These are phyloP conservation scores for Sclerurus mexicanus DNA, from an alignment of 2,113 vertebrate species.

Conservation along the genomic window DNA sequence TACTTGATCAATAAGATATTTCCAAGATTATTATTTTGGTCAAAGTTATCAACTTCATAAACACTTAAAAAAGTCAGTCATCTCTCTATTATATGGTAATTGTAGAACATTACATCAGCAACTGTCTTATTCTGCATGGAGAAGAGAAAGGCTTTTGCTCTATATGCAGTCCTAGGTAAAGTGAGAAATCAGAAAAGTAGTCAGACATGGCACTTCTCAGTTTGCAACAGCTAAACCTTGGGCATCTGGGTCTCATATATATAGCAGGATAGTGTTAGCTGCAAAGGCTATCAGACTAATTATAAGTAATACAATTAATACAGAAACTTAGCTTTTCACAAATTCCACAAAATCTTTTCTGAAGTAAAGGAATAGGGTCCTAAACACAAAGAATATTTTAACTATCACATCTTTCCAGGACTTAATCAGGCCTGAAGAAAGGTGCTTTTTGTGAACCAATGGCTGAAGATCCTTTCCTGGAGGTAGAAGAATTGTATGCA, in stretches of 20 bases:
- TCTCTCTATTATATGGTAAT: background rate
- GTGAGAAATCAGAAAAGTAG: background rate
- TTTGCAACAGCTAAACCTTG: background rate
- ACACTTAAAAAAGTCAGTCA: accelerated
- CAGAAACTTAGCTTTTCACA: background rate
- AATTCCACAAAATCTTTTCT: background rate
- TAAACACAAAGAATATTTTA: background rate
- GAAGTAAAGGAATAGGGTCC: background rate
- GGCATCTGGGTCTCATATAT: background rate
- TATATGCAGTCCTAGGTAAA: background rate
- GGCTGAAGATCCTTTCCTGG: background rate
- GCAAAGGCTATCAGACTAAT: background rate
- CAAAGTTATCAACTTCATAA: background rate
- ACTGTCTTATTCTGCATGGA: background rate
- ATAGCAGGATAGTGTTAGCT: background rate
- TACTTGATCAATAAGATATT: background rate
- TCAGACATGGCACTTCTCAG: background rate
- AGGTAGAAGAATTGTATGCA: background rate
- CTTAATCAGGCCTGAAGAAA: background rate
- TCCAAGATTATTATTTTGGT: background rate
- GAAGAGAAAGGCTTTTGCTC: background rate
- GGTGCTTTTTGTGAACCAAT: background rate
- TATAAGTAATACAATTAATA: background rate
- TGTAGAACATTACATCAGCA: background rate
- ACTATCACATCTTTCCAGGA: background rate